phyloP scores from a whole-genome alignment of 2,888 invertebrate genomes.

The Geophilus truncorum region DNA sequence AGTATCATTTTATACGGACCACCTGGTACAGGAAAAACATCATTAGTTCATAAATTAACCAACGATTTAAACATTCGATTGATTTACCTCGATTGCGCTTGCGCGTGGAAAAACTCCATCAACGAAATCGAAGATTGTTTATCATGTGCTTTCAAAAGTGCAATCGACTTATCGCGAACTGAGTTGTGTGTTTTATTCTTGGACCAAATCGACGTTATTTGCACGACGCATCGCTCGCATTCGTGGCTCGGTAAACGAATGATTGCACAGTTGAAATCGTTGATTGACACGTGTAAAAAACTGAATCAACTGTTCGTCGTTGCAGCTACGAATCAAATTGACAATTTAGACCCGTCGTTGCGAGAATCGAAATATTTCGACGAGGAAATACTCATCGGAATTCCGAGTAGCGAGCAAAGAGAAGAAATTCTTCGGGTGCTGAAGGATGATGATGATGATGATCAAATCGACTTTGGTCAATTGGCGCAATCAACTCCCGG shows the following conservation, averaged over 20 bases:
- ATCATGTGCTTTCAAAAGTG: slow-evolving; percentile 51
- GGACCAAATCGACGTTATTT: slow-evolving; percentile 48
- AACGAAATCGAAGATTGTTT: slow-evolving; percentile 55
- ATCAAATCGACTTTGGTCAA: not conserved
- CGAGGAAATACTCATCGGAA: slow-evolving; percentile 32
- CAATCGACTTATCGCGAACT: slow-evolving; percentile 47
- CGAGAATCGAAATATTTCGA: slow-evolving; percentile 22
- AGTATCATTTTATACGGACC: slow-evolving; percentile 30
- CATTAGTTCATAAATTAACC: slow-evolving; percentile 44
- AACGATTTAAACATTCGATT: slow-evolving; percentile 51
- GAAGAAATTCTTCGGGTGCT: not conserved
- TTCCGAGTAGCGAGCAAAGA: not conserved
- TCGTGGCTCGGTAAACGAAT: not conserved
- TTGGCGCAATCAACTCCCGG: not conserved
- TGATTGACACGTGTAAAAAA: not conserved
- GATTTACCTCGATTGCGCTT: slow-evolving; percentile 50
- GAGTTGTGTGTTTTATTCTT: slow-evolving; percentile 50
- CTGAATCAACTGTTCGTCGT: slow-evolving; percentile 48
- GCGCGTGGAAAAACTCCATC: slow-evolving; percentile 52
- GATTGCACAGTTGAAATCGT: not conserved
- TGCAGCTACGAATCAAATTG: slow-evolving; percentile 55
- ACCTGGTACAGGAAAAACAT: slow-evolving; percentile 32
- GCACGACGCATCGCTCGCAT: not conserved
- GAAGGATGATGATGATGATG: not conserved
- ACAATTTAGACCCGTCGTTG: slow-evolving; percentile 52